A percentile compares a stretch with the other conserved stretches of the same genome.
These are phyloP conservation scores for Brachystomella parvula DNA, from an alignment of 1,140 invertebrate genomes.

Conservation along the genomic window DNA sequence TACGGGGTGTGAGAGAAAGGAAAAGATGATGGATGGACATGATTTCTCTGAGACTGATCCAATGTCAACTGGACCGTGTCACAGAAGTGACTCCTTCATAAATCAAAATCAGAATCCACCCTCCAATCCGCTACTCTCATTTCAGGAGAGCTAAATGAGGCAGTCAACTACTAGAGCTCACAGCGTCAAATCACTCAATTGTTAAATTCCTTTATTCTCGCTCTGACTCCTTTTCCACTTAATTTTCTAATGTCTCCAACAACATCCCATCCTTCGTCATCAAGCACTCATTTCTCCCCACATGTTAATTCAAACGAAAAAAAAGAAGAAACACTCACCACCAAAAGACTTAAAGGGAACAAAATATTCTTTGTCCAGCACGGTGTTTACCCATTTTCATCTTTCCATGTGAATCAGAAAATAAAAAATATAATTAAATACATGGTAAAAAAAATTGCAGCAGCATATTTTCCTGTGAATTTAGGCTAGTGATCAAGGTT, in stretches of 20 bases:
- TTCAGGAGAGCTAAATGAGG: neutral
- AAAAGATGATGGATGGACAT: slow-evolving; percentile 10
- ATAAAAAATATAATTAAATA: neutral
- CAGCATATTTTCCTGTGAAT: no score
- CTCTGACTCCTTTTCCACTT: neutral
- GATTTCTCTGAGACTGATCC: slow-evolving; percentile 12
- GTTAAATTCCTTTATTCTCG: neutral
- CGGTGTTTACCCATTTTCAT: neutral
- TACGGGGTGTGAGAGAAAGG: neutral
- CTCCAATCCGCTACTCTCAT: neutral
- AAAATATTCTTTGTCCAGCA: neutral
- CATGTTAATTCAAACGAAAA: no score
- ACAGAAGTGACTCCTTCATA: slow-evolving; percentile 10
- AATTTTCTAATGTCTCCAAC: neutral
- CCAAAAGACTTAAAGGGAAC: neutral
- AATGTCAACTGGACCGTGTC: slow-evolving; percentile 21
- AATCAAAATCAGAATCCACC: slow-evolving; percentile 5
- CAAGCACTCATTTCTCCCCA: neutral
- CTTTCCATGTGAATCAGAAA: neutral
- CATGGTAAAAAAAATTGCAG: neutral
- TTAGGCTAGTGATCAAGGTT: no score
- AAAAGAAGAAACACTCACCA: neutral
- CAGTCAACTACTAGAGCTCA: neutral
- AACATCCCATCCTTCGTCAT: no score
- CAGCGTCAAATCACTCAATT: neutral